Evolutionary conservation across 2,113 vertebrate species (phyloP), one percentile per base, ranked within the genome.

Genomic region (Tragelaphus strepsiceros): DNA sequence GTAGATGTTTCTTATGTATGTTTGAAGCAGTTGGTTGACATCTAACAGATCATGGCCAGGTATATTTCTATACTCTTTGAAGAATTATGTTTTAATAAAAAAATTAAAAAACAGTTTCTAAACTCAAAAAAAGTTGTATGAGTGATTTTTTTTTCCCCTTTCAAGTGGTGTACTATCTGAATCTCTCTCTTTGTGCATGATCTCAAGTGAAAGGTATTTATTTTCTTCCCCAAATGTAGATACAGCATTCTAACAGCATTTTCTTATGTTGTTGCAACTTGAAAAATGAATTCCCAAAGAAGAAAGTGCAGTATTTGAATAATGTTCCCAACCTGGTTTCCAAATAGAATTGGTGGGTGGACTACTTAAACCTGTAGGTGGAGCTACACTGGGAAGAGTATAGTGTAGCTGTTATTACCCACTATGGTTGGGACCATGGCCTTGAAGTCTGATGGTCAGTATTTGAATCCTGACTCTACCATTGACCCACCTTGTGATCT

Each of bases 81-180:
- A 97, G 98, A 90, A 92, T 95, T 98, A 97, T 90, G 96, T 98
- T 98, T 98, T 98, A 98, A 99, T 98, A 98, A 98, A 98, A 98
- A 98, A 77, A 77, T 43, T 64, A 81, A 95, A 97, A 98, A 98
- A 12, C 59, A 15, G 1, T 96, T 94, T 96, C 84, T 96, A 88
- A 98, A 97, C 92, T 85, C 67, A 43, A 71, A 78, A 96, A 92
- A 58, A 22, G 39, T 94, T 90, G 51, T 56, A 7, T 96, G 89
- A 67, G 87, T 43, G 14, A 81, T 94, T 26, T 9, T n/a, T 28
- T 62, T 94, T 78, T 49, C 35, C n/a, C 84, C 71, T 83, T 14
- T 80, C 13, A 9, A 86, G 58, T 91, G 64, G n/a, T 26, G 8
- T 78, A 17, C 77, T 85, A 9, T 86, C 28, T 96, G 96, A 59